These are phyloP conservation scores for Poecilia wingei DNA, from an alignment of 2,797 vertebrate genomes.

Conservation along the genomic window DNA sequence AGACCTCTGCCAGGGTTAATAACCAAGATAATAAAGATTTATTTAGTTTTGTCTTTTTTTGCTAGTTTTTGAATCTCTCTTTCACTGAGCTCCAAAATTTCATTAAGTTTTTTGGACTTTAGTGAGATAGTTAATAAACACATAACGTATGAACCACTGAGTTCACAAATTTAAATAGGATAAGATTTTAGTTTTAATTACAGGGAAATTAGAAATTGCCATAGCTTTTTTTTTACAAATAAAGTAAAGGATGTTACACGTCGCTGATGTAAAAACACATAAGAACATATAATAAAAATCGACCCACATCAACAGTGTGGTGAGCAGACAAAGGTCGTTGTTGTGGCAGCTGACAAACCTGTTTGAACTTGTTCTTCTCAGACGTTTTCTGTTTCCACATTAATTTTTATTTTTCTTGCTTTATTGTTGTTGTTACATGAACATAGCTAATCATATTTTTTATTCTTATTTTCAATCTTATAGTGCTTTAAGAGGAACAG, in stretches of 20 bases:
- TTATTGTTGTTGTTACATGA: neutral
- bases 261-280: neutral
- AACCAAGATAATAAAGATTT: neutral
- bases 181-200: neutral
- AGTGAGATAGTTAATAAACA: neutral
- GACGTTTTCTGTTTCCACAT: neutral
- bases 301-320: neutral
- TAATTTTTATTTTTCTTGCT: neutral
- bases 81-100: neutral
- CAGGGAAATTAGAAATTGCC: neutral
- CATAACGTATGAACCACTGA: neutral
- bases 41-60: neutral
- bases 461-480: slow-evolving; percentile 3
- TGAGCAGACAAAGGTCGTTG: neutral
- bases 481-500: slow-evolving; percentile 76
- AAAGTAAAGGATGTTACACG: neutral
- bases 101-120: neutral
- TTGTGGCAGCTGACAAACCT: neutral
- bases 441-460: neutral
- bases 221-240: neutral
- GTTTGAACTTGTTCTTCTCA: neutral
- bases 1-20: neutral
- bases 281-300: neutral
- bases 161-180: neutral
- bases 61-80: neutral